A percentile compares a stretch with the other conserved stretches of the same genome.
Conservation (phyloP, 2,797 vertebrate genomes). For the Lepilemur ruficaudatus region DNA sequence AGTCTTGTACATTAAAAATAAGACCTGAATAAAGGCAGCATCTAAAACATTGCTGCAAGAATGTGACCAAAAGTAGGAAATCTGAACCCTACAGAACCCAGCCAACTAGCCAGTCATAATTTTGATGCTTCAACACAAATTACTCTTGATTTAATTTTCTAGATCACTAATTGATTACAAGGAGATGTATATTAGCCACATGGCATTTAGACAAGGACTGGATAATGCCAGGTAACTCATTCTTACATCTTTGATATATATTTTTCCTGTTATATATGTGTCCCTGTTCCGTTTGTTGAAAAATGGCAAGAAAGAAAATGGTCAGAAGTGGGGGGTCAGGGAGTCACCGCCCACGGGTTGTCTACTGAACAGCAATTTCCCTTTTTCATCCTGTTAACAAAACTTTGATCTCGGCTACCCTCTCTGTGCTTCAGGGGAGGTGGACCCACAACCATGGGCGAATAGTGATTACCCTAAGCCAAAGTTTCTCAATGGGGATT, state of each 20-base stretch:
- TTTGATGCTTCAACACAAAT: not conserved
- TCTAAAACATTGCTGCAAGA: not conserved
- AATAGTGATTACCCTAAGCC: not conserved
- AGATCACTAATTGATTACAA: not conserved
- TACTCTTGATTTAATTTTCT: not conserved
- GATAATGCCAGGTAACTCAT: not conserved
- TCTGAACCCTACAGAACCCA: not conserved
- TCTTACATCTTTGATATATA: not conserved
- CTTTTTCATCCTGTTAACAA: not conserved
- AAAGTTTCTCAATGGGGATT: not conserved
- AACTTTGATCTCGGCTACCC: not conserved
- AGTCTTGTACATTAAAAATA: not conserved
- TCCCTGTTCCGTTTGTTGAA: not conserved
- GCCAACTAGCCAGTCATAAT: not conserved
- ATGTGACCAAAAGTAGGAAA: not conserved
- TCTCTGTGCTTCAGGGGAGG: not conserved
- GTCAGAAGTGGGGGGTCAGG: not conserved
- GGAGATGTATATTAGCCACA: not conserved
- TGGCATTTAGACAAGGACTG: not conserved
- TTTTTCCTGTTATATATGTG: not conserved
- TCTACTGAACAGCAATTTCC: not conserved
- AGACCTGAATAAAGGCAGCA: not conserved
- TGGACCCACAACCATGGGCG: not conserved
- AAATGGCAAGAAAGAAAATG: conserved; percentile 19
- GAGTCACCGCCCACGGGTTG: not conserved